A percentile compares a stretch with the other conserved stretches of the same genome.
phyloP scores from a whole-genome alignment of 1,140 invertebrate species.

The Sarcophaga bullata region DNA sequence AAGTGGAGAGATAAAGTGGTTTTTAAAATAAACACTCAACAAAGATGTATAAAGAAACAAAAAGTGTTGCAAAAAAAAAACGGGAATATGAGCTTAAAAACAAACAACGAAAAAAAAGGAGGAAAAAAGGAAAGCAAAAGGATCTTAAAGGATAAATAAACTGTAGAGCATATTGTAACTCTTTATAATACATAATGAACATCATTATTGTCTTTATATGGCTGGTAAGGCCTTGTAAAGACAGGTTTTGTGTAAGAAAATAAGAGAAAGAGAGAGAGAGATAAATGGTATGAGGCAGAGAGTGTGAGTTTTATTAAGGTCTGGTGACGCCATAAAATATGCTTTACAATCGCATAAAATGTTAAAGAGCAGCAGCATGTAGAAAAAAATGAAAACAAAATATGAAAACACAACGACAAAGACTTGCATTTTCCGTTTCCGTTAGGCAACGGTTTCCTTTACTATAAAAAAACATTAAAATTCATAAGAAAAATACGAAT shows the following conservation, averaged over 20 bases:
- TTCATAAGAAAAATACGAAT: no score
- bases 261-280: not conserved
- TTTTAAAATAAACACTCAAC: not conserved
- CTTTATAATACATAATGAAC: not conserved
- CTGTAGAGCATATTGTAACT: no score
- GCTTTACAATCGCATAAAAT: not conserved
- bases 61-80: no score
- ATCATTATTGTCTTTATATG: not conserved
- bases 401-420: conserved; percentile 6
- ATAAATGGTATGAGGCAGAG: not conserved
- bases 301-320: not conserved
- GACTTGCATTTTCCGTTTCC: conserved; percentile 33
- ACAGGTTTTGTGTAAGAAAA: not conserved
- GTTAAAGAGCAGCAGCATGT: no score
- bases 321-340: conserved; percentile 13
- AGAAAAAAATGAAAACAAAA: not conserved
- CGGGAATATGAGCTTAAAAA: no score
- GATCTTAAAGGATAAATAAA: not conserved
- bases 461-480: not conserved
- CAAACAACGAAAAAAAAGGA: no score
- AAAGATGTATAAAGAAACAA: not conserved
- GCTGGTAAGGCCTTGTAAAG: not conserved
- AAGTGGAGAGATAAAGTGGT: not conserved
- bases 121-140: not conserved
- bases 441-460: conserved; percentile 11